Conservation (phyloP, 2,888 invertebrate genomes). For the Cinara cedri region DNA sequence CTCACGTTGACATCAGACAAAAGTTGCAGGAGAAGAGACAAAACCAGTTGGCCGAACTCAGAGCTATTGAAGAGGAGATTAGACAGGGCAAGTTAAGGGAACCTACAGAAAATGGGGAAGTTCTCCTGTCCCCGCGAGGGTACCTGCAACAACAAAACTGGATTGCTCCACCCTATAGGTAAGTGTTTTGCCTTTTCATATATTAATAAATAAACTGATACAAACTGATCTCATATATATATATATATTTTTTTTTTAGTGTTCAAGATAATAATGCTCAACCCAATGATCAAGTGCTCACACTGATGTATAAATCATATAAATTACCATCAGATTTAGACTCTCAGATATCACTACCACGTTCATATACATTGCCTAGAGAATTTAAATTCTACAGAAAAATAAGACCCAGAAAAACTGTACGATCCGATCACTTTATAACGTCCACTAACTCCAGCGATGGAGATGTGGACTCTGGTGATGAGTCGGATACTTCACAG, state of each 20-base stretch:
- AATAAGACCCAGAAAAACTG: conserved; percentile 66
- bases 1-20: conserved; percentile 82
- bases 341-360: conserved; percentile 75
- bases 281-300: conserved; percentile 54
- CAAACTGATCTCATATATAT: not conserved
- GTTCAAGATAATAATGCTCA: conserved; percentile 24
- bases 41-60: conserved; percentile 81
- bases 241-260: not conserved
- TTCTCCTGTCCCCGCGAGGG: conserved; percentile 73
- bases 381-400: conserved; percentile 83
- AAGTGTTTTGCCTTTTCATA: conserved; percentile 28
- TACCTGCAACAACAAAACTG: conserved; percentile 45
- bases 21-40: conserved; percentile 87
- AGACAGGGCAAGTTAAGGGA: conserved; percentile 74
- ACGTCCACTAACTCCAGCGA: conserved; percentile 86
- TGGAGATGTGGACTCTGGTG: conserved; percentile 83
- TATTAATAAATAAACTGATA: too few species aligned
- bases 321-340: conserved; percentile 76
- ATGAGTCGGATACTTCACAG: conserved; percentile 67
- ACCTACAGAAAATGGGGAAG: conserved; percentile 68
- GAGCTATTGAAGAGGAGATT: conserved; percentile 85
- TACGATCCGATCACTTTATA: conserved; percentile 73
- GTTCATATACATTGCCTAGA: conserved; percentile 83
- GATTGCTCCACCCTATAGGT: conserved; percentile 61
- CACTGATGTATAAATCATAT: conserved; percentile 64